Evolutionary conservation across 1,140 invertebrate genomes (phyloP), one percentile per base, ranked within the genome.

Genomic region (Bombus ignitus): DNA sequence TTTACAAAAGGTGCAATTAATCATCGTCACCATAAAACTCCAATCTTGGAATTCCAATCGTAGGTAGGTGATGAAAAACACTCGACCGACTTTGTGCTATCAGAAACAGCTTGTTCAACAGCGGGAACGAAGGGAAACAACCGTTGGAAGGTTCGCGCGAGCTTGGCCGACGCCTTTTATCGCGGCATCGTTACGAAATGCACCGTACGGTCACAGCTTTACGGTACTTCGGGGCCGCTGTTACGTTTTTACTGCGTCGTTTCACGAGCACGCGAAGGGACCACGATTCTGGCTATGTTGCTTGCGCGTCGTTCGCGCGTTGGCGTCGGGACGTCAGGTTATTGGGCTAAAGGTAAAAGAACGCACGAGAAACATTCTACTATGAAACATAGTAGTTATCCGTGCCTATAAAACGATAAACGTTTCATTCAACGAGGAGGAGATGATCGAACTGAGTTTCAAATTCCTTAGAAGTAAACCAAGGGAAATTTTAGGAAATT

Each of bases 241-340:
- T 95, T 95, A 95, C 94, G 92, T 94, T 95, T 95, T 95, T 95
- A 95, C 95, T 94, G 86, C 94, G 87, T 93, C 92, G 92, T 93
- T 94, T 88, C 89, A 89, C 91, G 93, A 93, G 93, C 92, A 91
- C 90, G 88, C 88, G 83, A 90, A 86, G 73, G 90, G 78, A 86
- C 85, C 89, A 86, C 85, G 91, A 92, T 93, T 95, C 91, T 81
- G 91, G 85, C 87, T 35, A 89, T 88, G 91, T 92, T 93, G 88
- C 90, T 25, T 9, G 35, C 22, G 37, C 12, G 39, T 74, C 35
- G 87, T 71, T 37, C 57, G 35, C 53, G 78, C 59, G 76, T 66
- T 83, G 65, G 81, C 68, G 80, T 79, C 73, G 66, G 42, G 70
- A 73, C 77, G 70, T 78, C 44, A 37, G 73, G 25, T 39, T 39